Conservation (phyloP, 2,888 invertebrate genomes). For the Thecophora atra region DNA sequence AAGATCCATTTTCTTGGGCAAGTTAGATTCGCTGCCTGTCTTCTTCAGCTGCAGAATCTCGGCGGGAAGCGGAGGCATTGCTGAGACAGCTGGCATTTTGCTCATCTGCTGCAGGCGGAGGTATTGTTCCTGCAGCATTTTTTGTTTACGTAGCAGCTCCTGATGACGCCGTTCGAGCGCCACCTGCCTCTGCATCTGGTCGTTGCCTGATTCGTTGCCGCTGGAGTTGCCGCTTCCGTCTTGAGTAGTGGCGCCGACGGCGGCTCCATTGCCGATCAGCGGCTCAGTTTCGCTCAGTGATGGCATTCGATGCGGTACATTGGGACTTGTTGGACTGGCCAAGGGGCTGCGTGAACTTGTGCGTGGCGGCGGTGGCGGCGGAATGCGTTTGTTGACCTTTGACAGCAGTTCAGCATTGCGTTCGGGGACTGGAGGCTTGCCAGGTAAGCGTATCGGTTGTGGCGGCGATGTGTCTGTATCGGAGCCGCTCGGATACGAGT, state of each 20-base stretch:
- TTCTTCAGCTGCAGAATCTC: conserved; percentile 73
- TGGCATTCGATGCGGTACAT: conserved; percentile 71
- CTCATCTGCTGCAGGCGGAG: conserved; percentile 88
- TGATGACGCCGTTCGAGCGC: conserved; percentile 88
- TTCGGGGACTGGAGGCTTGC: conserved; percentile 85
- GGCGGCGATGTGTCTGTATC: conserved; percentile 83
- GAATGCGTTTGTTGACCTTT: conserved; percentile 78
- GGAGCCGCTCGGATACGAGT: conserved; percentile 86
- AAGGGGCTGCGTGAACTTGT: conserved; percentile 89
- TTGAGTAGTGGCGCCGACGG: conserved; percentile 47
- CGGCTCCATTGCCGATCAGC: conserved; percentile 47
- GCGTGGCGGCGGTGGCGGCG: conserved; percentile 92
- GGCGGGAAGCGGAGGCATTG: conserved; percentile 69
- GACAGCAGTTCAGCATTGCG: conserved; percentile 81
- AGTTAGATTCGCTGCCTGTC: conserved; percentile 88
- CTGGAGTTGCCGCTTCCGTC: conserved; percentile 72
- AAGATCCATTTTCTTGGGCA: conserved; percentile 83
- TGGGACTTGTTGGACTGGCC: conserved; percentile 82
- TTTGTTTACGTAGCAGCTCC: conserved; percentile 87
- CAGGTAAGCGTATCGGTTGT: conserved; percentile 72
- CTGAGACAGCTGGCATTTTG: conserved; percentile 76
- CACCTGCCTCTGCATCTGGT: conserved; percentile 77
- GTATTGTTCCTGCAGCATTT: conserved; percentile 90
- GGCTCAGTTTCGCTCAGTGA: conserved; percentile 60
- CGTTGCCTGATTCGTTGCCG: conserved; percentile 81